Evolutionary conservation across 2,797 vertebrate species (phyloP).

Genomic region (Rhabdomys pumilio): DNA sequence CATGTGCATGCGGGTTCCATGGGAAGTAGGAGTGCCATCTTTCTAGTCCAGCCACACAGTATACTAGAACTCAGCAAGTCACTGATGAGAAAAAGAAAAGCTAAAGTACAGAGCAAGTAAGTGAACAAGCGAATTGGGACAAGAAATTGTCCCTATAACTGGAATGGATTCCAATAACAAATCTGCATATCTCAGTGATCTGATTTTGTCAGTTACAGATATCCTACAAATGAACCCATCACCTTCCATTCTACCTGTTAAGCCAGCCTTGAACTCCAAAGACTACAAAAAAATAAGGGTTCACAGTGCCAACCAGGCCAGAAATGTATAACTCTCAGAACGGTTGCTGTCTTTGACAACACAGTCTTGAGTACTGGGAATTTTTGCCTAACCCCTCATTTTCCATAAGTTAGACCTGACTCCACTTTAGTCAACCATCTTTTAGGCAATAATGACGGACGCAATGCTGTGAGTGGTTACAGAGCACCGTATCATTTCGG

Average conservation of each 20-base stretch:
- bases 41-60: slow-evolving; percentile 16
- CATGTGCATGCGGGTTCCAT: not conserved
- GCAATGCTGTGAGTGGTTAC: not conserved
- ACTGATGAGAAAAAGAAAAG: not conserved
- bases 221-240: not conserved
- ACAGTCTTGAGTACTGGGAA: not conserved
- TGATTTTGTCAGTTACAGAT: not conserved
- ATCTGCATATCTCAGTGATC: not conserved
- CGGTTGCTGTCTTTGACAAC: not conserved
- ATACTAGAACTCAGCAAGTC: not conserved
- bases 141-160: slow-evolving; percentile 19
- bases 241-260: slow-evolving; percentile 4
- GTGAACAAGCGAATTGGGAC: not conserved
- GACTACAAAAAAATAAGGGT: slow-evolving; percentile 8
- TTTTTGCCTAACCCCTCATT: not conserved
- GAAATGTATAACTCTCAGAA: not conserved
- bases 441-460: not conserved
- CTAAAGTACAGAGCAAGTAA: not conserved
- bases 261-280: not conserved
- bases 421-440: not conserved
- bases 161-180: not conserved
- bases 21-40: not conserved
- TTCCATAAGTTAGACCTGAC: not conserved
- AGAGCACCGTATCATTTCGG: not conserved
- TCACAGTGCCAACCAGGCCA: not conserved